Percentiles rank a stretch among this genome's conserved stretches.
Evolutionary conservation across 2,113 vertebrate genomes (phyloP).

Genomic region (Periophthalmus modestus): DNA sequence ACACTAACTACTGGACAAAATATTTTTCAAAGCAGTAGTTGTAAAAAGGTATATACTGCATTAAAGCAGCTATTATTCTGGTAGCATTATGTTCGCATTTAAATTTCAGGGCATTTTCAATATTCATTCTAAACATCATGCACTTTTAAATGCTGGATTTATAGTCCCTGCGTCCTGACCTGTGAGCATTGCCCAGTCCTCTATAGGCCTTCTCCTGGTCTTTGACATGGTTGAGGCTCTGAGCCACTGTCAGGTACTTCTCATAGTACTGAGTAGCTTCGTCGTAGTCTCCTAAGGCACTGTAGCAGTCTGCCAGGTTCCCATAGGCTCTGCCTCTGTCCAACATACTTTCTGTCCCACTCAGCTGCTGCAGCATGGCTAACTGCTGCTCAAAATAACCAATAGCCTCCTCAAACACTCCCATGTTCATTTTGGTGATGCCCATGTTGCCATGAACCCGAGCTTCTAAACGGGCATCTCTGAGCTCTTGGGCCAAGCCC

Average conservation of each 20-base stretch:
- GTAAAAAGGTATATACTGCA: not conserved
- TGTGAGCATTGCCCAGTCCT: slow-evolving; percentile 91
- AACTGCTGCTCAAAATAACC: slow-evolving; percentile 96
- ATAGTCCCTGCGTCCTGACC: slow-evolving; percentile 66
- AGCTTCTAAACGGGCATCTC: slow-evolving; percentile 88
- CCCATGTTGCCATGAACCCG: slow-evolving; percentile 98
- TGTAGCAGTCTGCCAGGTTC: slow-evolving; percentile 93
- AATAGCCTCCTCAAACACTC: slow-evolving; percentile 90
- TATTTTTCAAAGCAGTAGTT: not conserved
- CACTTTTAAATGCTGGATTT: not conserved
- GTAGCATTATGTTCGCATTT: not conserved
- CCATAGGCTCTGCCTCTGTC: slow-evolving; percentile 90
- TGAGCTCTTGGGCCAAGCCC: slow-evolving; percentile 87
- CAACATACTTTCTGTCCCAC: slow-evolving; percentile 83
- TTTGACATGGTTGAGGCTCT: slow-evolving; percentile 90
- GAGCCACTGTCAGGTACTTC: slow-evolving; percentile 90
- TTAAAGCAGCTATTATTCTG: too few species aligned
- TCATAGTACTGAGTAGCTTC: slow-evolving; percentile 94
- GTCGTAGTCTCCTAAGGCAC: slow-evolving; percentile 91
- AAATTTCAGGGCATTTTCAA: too few species aligned
- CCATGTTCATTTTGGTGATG: slow-evolving; percentile 98
- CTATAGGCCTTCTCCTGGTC: slow-evolving; percentile 95
- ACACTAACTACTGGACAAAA: not conserved
- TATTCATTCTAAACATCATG: not conserved
- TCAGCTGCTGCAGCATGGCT: slow-evolving; percentile 93